Base-by-base conservation (phyloP, 2,113 vertebrate genomes). In the Petaurus breviceps region DNA sequence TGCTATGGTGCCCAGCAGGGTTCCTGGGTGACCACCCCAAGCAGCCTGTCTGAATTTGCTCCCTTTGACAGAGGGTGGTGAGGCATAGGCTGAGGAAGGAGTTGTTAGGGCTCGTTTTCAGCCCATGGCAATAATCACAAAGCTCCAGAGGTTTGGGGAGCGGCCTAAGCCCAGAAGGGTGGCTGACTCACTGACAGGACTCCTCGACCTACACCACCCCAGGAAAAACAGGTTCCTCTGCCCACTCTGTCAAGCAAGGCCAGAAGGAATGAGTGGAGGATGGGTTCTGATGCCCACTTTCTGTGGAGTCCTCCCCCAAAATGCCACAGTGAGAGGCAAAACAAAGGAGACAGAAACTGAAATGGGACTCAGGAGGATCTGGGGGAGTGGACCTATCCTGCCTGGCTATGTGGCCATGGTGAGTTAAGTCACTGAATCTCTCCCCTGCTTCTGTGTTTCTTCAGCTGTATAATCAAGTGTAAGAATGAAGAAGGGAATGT, bases 221-320 rank as follows among this genome's bases (percentile, higher is more conserved):
- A 90, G 93, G 97, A 90, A 95, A 94, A 97, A 97, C 98, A 97
- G 96, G 97, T 97, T 98, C 96, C 96, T 97, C 97, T 92, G 96
- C 94, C 95, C 61, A 90, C 51, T 92, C 47, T 68, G 95, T 91
- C 93, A 92, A 90, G 93, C 93, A 95, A 94, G 51, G 57, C 89
- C 92, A 94, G 92, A 93, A 61, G 92, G 93, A 95, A 94, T 9
- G n/a, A 31, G 90, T 1, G 19, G 51, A 96, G 55, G 93, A 37
- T 92, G 51, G 93, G 52, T 94, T 95, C 96, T 96, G 94, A n/a
- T n/a, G 92, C 10, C 49, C 93, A 94, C 8, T 37, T 9, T 93
- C 93, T 92, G 31, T 26, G 51, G 93, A n/a, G 55, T 8, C n/a
- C 61, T 94, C 47, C 54, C 77, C 96, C 93, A 84, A 51, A 24